These are phyloP conservation scores for Slavum lentiscoides DNA, from an alignment of 2,888 invertebrate species.

Conservation along the genomic window DNA sequence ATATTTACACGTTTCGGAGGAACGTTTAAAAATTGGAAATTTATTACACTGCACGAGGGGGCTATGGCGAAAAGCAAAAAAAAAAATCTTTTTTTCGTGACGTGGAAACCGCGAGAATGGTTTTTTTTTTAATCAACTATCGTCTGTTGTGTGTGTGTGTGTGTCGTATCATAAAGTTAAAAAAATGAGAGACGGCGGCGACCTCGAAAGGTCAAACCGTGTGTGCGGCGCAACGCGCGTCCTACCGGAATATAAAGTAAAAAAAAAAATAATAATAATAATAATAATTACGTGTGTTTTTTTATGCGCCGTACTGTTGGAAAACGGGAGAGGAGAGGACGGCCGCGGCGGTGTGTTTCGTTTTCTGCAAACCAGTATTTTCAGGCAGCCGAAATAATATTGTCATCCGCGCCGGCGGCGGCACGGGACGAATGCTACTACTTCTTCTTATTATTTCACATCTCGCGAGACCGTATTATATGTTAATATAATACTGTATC, in stretches of 20 bases:
- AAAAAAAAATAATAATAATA: conserved; percentile 6
- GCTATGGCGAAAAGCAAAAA: too few species aligned
- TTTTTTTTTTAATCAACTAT: too few species aligned
- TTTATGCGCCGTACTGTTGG: conserved; percentile 18
- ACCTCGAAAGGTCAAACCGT: conserved; percentile 44
- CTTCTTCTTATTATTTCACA: not conserved
- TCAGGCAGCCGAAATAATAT: conserved; percentile 31
- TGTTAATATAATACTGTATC: too few species aligned
- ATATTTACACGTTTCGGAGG: too few species aligned
- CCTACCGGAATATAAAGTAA: conserved; percentile 41
- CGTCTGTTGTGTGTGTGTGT: not conserved
- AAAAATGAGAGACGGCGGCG: not conserved
- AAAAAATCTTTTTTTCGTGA: too few species aligned
- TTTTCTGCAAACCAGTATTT: conserved; percentile 45
- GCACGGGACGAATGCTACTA: conserved; percentile 40
- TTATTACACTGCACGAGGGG: too few species aligned
- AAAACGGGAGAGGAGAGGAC: conserved; percentile 46
- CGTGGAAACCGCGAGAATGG: too few species aligned
- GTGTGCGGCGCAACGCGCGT: not conserved
- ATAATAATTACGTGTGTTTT: not conserved
- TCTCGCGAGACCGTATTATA: too few species aligned
- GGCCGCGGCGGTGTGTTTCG: conserved; percentile 27
- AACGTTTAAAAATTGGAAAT: too few species aligned
- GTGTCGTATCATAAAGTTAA: not conserved
- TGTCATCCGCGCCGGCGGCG: conserved; percentile 33